Conservation (phyloP, 2,113 vertebrate species). For the Baryphthengus martii region DNA sequence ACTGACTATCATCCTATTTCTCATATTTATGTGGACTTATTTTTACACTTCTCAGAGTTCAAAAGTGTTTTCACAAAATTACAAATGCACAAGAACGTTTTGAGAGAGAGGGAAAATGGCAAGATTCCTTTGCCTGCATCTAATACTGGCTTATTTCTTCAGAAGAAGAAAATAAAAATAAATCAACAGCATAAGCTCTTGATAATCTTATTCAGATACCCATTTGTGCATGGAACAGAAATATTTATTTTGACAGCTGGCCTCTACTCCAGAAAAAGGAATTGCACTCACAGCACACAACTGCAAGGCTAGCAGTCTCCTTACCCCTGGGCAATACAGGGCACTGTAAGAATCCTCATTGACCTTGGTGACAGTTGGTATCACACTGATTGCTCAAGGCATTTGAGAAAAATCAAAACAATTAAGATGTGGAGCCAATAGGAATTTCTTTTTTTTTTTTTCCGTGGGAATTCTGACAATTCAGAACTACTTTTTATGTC, state of each 20-base stretch:
- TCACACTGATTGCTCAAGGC: not conserved
- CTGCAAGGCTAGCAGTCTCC: not conserved
- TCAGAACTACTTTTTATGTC: not conserved
- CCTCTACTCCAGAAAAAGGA: not conserved
- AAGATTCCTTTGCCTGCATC: not conserved
- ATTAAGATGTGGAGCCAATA: not conserved
- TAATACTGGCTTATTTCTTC: not conserved
- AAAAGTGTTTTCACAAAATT: not conserved
- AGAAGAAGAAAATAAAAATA: not conserved
- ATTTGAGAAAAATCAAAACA: not conserved
- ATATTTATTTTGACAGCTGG: not conserved
- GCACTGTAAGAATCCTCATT: rapidly evolving
- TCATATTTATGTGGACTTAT: not conserved
- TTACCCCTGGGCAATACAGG: not conserved
- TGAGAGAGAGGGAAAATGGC: not conserved
- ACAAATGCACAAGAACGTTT: not conserved
- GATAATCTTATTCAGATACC: not conserved
- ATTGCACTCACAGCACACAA: not conserved
- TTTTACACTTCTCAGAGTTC: not conserved
- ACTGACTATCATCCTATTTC: not conserved
- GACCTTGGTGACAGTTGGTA: not conserved
- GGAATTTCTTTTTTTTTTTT: not conserved
- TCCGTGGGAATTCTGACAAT: not conserved
- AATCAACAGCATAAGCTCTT: not conserved
- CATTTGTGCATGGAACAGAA: not conserved